Conservation (phyloP, 2,113 vertebrate genomes). For the Prunella fulvescens region DNA sequence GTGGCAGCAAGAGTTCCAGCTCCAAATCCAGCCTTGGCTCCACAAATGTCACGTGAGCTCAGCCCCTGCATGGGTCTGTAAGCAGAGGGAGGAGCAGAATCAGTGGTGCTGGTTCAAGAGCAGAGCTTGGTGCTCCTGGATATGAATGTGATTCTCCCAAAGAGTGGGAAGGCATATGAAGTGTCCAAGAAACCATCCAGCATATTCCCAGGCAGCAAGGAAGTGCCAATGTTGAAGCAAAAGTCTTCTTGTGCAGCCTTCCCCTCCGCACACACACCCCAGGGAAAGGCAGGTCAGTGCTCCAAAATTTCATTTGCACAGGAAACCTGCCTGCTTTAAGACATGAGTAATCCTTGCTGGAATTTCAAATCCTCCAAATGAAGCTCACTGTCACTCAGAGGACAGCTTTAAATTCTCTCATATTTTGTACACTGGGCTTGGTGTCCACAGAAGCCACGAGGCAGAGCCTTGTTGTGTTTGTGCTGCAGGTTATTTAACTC, state of each 20-base stretch:
- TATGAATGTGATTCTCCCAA: too few species aligned
- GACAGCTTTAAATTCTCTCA: background rate
- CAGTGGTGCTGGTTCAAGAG: background rate
- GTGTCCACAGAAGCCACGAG: background rate
- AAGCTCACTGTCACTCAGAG: background rate
- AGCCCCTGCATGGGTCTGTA: background rate
- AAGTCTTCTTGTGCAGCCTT: background rate
- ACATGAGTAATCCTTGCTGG: background rate
- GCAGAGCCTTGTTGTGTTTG: background rate
- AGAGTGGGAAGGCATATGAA: background rate
- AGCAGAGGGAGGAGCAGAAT: background rate
- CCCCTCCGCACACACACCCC: rapidly evolving
- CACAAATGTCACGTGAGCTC: rapidly evolving
- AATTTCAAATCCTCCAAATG: background rate
- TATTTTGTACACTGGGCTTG: background rate
- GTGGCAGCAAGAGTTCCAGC: background rate
- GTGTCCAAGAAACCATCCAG: background rate
- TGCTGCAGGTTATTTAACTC: background rate
- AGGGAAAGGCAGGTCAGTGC: rapidly evolving
- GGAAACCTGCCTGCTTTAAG: background rate
- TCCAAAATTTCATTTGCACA: background rate
- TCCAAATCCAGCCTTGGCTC: background rate
- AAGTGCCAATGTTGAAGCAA: background rate
- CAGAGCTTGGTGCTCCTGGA: background rate
- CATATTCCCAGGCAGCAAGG: background rate